A percentile compares a stretch with the other conserved stretches of the same genome.
Evolutionary conservation across 2,797 vertebrate species (phyloP).

Genomic region (Parambassis ranga): DNA sequence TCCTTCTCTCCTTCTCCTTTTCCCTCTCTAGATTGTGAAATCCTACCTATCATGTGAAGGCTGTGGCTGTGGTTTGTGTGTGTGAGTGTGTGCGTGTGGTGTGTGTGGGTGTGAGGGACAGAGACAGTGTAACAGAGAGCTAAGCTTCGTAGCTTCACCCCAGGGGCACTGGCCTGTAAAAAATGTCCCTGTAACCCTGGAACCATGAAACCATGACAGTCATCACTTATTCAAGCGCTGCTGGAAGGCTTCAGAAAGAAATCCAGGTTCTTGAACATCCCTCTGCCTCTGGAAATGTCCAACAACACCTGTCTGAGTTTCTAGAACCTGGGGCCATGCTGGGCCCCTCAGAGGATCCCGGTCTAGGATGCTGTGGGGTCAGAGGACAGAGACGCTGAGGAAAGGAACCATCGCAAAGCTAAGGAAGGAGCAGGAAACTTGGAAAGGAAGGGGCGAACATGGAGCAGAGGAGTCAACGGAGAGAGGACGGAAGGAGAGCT

Average conservation of each 20-base stretch:
- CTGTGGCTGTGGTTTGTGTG: slow-evolving; percentile 73
- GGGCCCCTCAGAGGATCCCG: not conserved
- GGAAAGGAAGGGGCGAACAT: slow-evolving; percentile 6
- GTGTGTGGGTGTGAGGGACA: slow-evolving; percentile 18
- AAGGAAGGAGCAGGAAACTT: not conserved
- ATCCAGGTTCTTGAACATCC: slow-evolving; percentile 45
- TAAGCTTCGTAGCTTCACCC: slow-evolving; percentile 77
- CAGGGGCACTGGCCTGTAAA: slow-evolving; percentile 72
- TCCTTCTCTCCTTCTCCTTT: slow-evolving; percentile 61
- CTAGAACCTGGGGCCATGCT: not conserved
- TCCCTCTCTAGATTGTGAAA: slow-evolving; percentile 77
- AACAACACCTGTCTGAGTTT: slow-evolving; percentile 6
- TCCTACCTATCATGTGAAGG: slow-evolving; percentile 84
- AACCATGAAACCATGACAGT: slow-evolving; percentile 73
- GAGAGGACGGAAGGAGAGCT: not conserved
- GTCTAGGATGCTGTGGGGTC: not conserved
- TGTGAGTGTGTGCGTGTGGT: slow-evolving; percentile 27
- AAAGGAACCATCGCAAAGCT: not conserved
- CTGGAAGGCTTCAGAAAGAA: slow-evolving; percentile 66
- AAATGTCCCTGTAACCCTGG: slow-evolving; percentile 65
- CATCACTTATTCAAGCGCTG: slow-evolving; percentile 82
- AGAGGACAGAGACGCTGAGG: slow-evolving; percentile 25
- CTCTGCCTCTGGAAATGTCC: slow-evolving; percentile 27
- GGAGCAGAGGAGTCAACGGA: not conserved
- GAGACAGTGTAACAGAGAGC: slow-evolving; percentile 58